Evolutionary conservation across 2,888 invertebrate species (phyloP), one percentile per base, ranked within the genome.

Genomic region (Galerucella pusilla): DNA sequence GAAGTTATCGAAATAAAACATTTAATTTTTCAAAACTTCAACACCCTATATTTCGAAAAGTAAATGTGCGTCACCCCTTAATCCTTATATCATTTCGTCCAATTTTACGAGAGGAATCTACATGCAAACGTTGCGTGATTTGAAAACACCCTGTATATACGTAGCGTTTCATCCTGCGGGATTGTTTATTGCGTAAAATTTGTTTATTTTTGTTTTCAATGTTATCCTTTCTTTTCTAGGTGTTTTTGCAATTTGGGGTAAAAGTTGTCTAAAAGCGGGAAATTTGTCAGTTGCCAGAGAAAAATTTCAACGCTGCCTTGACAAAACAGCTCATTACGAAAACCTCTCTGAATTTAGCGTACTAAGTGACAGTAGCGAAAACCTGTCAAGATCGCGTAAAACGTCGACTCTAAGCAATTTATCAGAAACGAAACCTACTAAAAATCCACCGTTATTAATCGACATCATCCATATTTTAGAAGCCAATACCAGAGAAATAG

Each of bases 161-260:
- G 3, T 28, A 28, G 28, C 3, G 28, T 28, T 28, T 28, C 28
- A 28, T 1, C 28, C 28, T 28, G 28, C 3, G 28, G 28, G 28
- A 28, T 28, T 3, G 2, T 28, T 28, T 28, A 2, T 28, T 28
- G 1, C 28, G 28, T 28, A 3, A 3, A 28, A 2, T 28, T 28
- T 28, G 28, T 28, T 28, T 28, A 28, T 28, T 2, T 28, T 28
- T 28, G 28, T 28, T 28, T 28, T 28, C 4, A 28, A 28, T 28
- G 2, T 28, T 28, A 28, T 28, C 7, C 28, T 57, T 52, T 74
- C 45, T 73, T 67, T 80, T 78, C 86, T 85, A 82, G 93, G 95
- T 59, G 95, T 97, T 0, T 93, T 97, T 90, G 94, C 94, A 0
- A 94, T 95, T 0, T 96, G 97, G 95, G 97, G 97, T 0, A 93